These are phyloP conservation scores for Heterocephalus glaber DNA, from an alignment of 2,113 vertebrate genomes.

Conservation along the genomic window DNA sequence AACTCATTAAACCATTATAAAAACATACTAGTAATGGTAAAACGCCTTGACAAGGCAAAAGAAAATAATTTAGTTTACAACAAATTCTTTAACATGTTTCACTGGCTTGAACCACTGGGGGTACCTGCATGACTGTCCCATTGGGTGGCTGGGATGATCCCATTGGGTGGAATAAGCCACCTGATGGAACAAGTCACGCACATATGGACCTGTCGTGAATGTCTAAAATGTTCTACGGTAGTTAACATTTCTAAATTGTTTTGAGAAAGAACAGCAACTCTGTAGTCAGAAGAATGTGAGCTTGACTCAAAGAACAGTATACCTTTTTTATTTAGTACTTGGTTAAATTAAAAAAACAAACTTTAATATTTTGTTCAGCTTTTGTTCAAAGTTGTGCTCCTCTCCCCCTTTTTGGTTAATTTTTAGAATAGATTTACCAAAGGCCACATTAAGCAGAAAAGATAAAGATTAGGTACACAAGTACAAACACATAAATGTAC, in stretches of 20 bases:
- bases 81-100: not conserved
- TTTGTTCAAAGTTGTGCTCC: conserved; percentile 27
- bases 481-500: not conserved
- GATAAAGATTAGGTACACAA: not conserved
- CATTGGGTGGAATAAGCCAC: not conserved
- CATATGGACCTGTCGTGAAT: not conserved
- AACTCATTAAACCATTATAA: conserved; percentile 37
- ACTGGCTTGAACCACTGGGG: too few relatives aligned
- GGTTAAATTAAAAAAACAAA: not conserved
- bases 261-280: conserved; percentile 53
- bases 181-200: not conserved
- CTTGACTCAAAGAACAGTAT: not conserved
- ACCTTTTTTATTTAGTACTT: not conserved
- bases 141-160: not conserved
- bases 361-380: conserved; percentile 26
- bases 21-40: not conserved
- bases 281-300: not conserved
- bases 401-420: conserved; percentile 3
- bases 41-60: conserved; percentile 28
- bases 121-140: not conserved
- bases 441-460: conserved; percentile 22
- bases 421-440: conserved; percentile 33
- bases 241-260: conserved; percentile 29
- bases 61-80: not conserved
- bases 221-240: not conserved